Conservation (phyloP, 2,797 vertebrate genomes). For the Platalea minor region DNA sequence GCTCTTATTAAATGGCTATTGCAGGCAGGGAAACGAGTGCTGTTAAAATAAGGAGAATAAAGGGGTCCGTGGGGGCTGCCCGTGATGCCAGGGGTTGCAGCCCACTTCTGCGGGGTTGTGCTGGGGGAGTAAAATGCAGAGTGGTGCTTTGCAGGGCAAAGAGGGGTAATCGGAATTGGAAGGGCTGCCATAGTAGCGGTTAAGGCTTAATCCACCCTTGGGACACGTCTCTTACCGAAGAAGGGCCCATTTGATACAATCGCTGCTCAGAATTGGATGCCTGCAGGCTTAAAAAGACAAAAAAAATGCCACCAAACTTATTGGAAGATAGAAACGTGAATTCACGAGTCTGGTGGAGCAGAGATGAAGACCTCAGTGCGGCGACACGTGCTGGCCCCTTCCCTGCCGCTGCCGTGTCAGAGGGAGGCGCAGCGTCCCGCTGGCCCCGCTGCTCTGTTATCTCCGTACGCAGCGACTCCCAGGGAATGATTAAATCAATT, state of each 20-base stretch:
- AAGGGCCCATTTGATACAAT: background rate
- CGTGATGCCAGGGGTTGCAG: background rate
- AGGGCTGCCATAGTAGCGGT: background rate
- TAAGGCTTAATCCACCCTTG: background rate
- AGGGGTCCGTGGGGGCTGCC: background rate
- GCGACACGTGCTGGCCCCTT: background rate
- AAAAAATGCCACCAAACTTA: background rate
- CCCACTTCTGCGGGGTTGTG: background rate
- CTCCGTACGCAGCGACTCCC: background rate
- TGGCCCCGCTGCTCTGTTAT: background rate
- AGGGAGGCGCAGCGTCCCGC: background rate
- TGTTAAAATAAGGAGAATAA: background rate
- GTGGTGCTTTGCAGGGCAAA: background rate
- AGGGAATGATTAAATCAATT: conserved; percentile 61
- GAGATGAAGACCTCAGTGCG: background rate
- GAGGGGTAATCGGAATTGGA: background rate
- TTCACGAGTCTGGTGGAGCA: background rate
- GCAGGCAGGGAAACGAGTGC: background rate
- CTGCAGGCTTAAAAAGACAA: background rate
- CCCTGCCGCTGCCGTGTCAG: rapidly evolving
- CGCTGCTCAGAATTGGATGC: background rate
- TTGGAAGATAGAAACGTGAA: background rate
- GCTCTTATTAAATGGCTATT: background rate
- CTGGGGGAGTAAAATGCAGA: background rate
- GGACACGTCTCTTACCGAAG: background rate